Evolutionary conservation across 2,797 vertebrate species (phyloP).

Genomic region (Buceros bicornis): DNA sequence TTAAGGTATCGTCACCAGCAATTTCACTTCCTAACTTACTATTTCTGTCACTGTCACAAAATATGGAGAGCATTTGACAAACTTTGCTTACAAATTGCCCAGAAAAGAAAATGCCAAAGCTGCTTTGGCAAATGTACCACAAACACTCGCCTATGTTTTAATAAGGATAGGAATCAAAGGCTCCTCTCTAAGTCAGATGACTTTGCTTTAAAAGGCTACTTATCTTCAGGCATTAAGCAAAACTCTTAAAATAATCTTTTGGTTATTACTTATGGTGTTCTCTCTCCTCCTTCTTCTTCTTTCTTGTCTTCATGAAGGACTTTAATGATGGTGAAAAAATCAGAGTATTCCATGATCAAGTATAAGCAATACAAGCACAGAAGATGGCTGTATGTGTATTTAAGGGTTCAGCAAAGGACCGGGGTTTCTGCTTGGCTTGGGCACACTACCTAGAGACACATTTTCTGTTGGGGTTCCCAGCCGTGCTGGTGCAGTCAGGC

Average conservation of each 20-base stretch:
- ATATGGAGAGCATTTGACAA: background rate
- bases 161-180: slow-evolving; percentile 18
- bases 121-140: background rate
- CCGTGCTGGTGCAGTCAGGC: rapidly evolving
- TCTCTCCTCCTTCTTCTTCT: background rate
- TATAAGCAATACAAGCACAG: background rate
- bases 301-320: background rate
- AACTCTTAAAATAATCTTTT: background rate
- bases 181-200: background rate
- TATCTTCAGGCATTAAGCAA: background rate
- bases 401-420: background rate
- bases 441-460: background rate
- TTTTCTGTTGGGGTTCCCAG: background rate
- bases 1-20: background rate
- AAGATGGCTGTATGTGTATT: background rate
- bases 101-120: slow-evolving; percentile 14
- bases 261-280: background rate
- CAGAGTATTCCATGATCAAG: background rate
- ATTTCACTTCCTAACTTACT: slow-evolving; percentile 16
- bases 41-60: background rate
- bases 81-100: background rate
- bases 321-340: background rate
- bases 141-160: slow-evolving; percentile 22
- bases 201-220: slow-evolving; percentile 27
- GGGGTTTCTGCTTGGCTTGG: background rate